Evolutionary conservation across 1,140 invertebrate species (phyloP), one percentile per base, ranked within the genome.

Genomic region (Xylocopa sonorina): DNA sequence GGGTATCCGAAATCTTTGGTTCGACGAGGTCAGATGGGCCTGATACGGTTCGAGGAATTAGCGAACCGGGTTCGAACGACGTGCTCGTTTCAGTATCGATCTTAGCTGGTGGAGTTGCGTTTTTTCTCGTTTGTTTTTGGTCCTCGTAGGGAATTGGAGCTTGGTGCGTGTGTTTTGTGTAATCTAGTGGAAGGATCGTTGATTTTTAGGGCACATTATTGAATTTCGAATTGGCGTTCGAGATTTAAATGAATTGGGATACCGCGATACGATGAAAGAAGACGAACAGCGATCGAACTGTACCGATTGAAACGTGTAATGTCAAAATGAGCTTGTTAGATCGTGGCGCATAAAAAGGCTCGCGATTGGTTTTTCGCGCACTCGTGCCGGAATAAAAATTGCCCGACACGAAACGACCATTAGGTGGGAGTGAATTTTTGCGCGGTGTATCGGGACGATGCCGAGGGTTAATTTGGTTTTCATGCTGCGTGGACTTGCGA

Each of bases 401-500:
- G 27, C 43, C 46, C 21, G 14, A 75, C 73, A 67, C 50, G 73
- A 43, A 75, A 75, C 73, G 3, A n/a, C 73, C 60, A 75, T 66
- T 75, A 75, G 57, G 18, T 12, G 4, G 14, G 34, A 16, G 24
- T 24, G 10, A 55, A 55, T 55, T 43, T 66, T 66, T 43, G 27
- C 18, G 29, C 6, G 38, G 14, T 29, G 16, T 63, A 43, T 32
- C 10, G 53, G 29, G n/a, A 14, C 69, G 48, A 60, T 48, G 21
- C 14, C 72, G 46, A 53, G 58, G 46, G 72, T 48, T 51, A 74
- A 74, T 74, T 64, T 64, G 41, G 46, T 63, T 74, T 74, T 53
- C 72, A 64, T 74, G 72, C 46, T 53, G 72, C 58, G n/a, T n/a
- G 43, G 24, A 64, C n/a, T 53, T n/a, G 58, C n/a, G 58, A 74